These are phyloP conservation scores for Drosophila orena DNA, from an alignment of 1,140 invertebrate species.

Conservation along the genomic window DNA sequence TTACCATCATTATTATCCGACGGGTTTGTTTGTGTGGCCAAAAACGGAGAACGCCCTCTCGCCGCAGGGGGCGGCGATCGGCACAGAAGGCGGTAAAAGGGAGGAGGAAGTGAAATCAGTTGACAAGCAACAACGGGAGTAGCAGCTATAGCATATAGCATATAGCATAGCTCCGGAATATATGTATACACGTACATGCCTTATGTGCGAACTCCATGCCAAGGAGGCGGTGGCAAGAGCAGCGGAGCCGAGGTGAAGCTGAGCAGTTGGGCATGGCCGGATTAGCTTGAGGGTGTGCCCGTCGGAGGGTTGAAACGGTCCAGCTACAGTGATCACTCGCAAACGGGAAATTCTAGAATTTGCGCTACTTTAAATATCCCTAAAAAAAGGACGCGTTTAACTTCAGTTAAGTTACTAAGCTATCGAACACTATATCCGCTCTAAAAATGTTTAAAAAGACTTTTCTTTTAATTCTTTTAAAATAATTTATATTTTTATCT, in stretches of 20 bases:
- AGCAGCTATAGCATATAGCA: constrained; percentile 11
- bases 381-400: no score
- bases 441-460: no score
- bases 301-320: constrained; percentile 40
- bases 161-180: not conserved
- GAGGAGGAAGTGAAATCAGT: constrained; percentile 80
- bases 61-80: constrained; percentile 50
- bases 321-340: constrained; percentile 11
- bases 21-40: constrained; percentile 70
- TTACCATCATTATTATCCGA: constrained; percentile 23
- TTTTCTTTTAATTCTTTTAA: no score
- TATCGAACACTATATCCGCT: no score
- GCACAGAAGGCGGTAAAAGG: constrained; percentile 21
- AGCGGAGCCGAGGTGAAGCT: constrained; percentile 27
- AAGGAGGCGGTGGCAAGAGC: constrained; percentile 21
- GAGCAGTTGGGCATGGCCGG: constrained; percentile 36
- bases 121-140: constrained; percentile 69
- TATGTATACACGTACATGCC: no score
- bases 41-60: constrained; percentile 74
- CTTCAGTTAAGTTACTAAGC: no score
- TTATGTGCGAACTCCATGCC: not conserved
- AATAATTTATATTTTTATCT: not conserved
- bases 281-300: constrained; percentile 53
- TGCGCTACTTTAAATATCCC: no score
- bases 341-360: not conserved